Evolutionary conservation across 2,797 vertebrate species (phyloP).

Genomic region (Lagorchestes hirsutus): DNA sequence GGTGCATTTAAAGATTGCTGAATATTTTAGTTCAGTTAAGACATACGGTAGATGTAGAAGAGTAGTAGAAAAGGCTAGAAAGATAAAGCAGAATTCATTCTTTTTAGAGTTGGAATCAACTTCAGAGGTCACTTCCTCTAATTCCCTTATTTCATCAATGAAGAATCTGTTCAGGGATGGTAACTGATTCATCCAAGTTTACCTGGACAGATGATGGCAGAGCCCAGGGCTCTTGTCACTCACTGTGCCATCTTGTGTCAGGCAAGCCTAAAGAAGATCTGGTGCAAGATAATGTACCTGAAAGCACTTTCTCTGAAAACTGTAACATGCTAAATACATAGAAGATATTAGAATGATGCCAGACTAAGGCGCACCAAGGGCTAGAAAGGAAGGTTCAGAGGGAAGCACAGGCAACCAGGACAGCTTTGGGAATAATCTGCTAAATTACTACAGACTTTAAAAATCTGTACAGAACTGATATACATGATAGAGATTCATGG

Average conservation of each 20-base stretch:
- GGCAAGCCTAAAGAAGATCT: slow-evolving; percentile 24
- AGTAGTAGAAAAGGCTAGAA: slow-evolving; percentile 21
- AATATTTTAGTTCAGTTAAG: neutral
- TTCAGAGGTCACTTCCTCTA: slow-evolving; percentile 20
- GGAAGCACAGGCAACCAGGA: neutral
- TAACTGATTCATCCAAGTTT: neutral
- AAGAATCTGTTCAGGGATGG: slow-evolving; percentile 28
- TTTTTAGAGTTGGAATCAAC: slow-evolving; percentile 1
- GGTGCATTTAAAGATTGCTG: neutral
- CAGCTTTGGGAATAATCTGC: neutral
- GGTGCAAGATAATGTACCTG: slow-evolving; percentile 5
- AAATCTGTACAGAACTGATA: neutral
- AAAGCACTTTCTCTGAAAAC: slow-evolving; percentile 40
- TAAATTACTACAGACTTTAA: neutral
- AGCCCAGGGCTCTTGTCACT: slow-evolving; percentile 14
- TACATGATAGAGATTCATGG: neutral
- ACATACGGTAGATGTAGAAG: neutral
- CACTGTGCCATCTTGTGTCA: slow-evolving; percentile 1
- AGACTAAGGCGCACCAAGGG: neutral
- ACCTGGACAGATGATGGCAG: neutral
- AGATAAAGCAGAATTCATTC: neutral
- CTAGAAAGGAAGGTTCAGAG: neutral
- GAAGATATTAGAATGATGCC: neutral
- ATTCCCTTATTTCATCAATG: slow-evolving; percentile 10
- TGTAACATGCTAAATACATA: neutral